Base-by-base conservation (phyloP, 2,888 invertebrate species). In the Malacosoma neustria region DNA sequence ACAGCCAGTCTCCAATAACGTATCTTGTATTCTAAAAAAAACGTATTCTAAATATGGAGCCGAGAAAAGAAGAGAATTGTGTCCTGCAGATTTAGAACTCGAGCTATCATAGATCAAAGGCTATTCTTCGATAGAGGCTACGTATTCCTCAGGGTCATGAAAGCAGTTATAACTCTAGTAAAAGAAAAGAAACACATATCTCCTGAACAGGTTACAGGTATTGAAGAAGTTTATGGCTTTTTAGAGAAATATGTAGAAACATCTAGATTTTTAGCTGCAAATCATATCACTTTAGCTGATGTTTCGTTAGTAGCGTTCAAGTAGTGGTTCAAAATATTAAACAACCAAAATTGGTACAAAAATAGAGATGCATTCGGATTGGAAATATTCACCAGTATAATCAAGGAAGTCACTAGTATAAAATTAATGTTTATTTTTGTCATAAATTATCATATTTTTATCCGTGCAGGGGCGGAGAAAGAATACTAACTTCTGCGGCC, bases 21-120 rank as follows among this genome's bases (percentile, higher is more conserved):
- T 72, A 72, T 37, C 39, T 72, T 7, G 56, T 62, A 0, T 61
- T n/a, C n/a, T n/a, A n/a, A n/a, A n/a, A n/a, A n/a, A n/a, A n/a
- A n/a, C n/a, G n/a, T n/a, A n/a, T n/a, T n/a, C 66, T 0, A 72
- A 69, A 37, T 72, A 66, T 30, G 71, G 70, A 15, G 60, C 51
- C 1, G 61, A 62, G 1, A 56, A 57, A 22, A 43, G 52, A 33
- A 46, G 52, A 3, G 43, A 51, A 34, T 37, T 64, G 11, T 71
- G 69, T 45, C 67, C 71, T 35, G 46, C 37, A 3, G 69, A 67
- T 31, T 34, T 60, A 15, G 46, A 48, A 30, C 44, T 41, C 55
- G 61, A 46, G 59, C 66, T 1, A 51, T 48, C 13, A 46, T 71
- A 5, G 56, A 70, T 36, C 61, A 64, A 15, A 50, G 61, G 3